Evolutionary conservation across 2,113 vertebrate species (phyloP).

Genomic region (Cairina moschata): DNA sequence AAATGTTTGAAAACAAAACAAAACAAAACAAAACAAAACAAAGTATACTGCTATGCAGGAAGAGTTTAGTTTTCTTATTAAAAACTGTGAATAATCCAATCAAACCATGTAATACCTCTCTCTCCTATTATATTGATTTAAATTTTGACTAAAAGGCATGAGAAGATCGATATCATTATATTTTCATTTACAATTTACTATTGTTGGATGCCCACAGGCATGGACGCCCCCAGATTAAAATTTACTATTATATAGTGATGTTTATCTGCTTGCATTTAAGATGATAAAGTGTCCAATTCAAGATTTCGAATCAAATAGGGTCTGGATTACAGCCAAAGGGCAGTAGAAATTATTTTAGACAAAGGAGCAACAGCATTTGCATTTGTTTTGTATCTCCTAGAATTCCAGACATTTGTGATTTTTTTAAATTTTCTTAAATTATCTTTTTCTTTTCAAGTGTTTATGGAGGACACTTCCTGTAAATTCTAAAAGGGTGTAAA

Average conservation of each 20-base stretch:
- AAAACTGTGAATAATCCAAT: background rate
- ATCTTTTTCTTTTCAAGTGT: background rate
- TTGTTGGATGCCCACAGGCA: background rate
- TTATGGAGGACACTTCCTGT: background rate
- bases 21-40: background rate
- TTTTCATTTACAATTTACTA: background rate
- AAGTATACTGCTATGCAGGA: background rate
- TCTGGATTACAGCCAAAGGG: background rate
- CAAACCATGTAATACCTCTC: background rate
- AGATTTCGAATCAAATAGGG: background rate
- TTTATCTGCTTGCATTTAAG: background rate
- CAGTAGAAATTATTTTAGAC: background rate
- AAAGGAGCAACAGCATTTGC: background rate
- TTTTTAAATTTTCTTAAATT: background rate
- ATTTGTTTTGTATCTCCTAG: background rate
- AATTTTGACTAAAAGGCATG: background rate
- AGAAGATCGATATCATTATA: background rate
- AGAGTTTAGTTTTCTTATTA: background rate
- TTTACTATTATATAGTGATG: background rate
- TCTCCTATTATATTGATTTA: background rate
- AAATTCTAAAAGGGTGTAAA: background rate
- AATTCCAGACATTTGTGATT: background rate
- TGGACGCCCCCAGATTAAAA: background rate
- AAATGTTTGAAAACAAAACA: background rate
- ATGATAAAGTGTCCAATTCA: background rate